Conservation (phyloP, 2,797 vertebrate genomes). For the Coregonus suidteri region DNA sequence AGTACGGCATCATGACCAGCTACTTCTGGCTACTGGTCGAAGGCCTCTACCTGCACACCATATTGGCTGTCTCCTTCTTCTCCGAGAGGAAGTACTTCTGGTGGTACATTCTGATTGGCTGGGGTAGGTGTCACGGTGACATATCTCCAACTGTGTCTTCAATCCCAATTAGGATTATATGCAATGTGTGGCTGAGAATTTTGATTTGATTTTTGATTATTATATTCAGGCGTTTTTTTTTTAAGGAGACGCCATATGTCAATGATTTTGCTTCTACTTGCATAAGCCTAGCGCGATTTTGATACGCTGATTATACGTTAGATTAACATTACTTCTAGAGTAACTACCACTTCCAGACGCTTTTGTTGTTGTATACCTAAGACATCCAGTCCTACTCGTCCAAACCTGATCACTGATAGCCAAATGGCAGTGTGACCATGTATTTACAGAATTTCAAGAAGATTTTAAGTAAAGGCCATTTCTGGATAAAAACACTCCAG, state of each 20-base stretch:
- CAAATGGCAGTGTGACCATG: background rate
- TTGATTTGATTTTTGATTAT: background rate
- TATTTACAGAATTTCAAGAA: background rate
- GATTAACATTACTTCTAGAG: background rate
- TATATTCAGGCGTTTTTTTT: background rate
- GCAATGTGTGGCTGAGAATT: background rate
- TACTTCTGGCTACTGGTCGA: constrained; percentile 98
- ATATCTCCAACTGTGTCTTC: background rate
- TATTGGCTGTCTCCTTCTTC: constrained; percentile 95
- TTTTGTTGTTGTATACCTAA: background rate
- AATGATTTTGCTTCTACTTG: background rate
- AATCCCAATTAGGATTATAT: background rate
- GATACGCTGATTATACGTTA: background rate
- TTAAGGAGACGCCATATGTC: background rate
- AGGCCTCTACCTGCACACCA: constrained; percentile 91
- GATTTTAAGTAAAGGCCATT: background rate
- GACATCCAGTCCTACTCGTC: background rate
- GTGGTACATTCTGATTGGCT: constrained; percentile 97
- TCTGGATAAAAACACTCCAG: too few relatives aligned
- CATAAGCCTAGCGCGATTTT: background rate
- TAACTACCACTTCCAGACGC: background rate
- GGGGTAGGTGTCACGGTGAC: constrained; percentile 80
- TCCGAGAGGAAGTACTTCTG: constrained; percentile 97
- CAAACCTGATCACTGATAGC: background rate
- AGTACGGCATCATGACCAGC: constrained; percentile 94